These are phyloP conservation scores for Neodontobutis hainanensis DNA, from an alignment of 2,113 vertebrate genomes.

Conservation along the genomic window DNA sequence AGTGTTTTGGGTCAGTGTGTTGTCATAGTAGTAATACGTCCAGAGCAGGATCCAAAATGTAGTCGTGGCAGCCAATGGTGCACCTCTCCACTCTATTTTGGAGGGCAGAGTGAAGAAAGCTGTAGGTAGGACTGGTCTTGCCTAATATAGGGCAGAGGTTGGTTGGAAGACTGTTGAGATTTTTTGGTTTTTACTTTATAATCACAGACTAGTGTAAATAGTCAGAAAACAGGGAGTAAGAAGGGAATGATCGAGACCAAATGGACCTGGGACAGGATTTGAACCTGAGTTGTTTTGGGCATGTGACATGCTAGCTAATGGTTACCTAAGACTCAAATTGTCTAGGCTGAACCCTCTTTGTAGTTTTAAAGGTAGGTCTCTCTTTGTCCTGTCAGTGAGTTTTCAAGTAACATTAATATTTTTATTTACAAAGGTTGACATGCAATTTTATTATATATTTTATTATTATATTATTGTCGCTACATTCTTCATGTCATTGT, in stretches of 20 bases:
- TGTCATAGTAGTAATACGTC: not conserved
- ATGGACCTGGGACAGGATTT: no score
- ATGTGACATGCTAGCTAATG: not conserved
- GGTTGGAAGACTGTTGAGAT: no score
- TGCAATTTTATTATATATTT: not conserved
- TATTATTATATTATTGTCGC: no score
- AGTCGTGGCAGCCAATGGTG: constrained; percentile 38
- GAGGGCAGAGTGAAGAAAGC: constrained; percentile 15
- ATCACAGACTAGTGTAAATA: no score
- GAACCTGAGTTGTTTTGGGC: no score
- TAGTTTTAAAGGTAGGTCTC: not conserved
- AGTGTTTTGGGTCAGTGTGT: not conserved
- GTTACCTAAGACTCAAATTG: not conserved
- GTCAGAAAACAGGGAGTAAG: no score
- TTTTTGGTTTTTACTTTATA: no score
- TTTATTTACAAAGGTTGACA: not conserved
- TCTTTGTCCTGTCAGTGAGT: not conserved
- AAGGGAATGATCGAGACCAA: no score
- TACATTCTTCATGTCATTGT: not conserved
- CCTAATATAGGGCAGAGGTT: no score
- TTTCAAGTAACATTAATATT: not conserved
- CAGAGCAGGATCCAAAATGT: constrained; percentile 26
- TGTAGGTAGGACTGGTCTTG: constrained; percentile 44
- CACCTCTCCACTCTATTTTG: constrained; percentile 40
- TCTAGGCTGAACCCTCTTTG: not conserved